Evolutionary conservation across 2,888 invertebrate genomes (phyloP).

Genomic region (Drosophila anomalata): DNA sequence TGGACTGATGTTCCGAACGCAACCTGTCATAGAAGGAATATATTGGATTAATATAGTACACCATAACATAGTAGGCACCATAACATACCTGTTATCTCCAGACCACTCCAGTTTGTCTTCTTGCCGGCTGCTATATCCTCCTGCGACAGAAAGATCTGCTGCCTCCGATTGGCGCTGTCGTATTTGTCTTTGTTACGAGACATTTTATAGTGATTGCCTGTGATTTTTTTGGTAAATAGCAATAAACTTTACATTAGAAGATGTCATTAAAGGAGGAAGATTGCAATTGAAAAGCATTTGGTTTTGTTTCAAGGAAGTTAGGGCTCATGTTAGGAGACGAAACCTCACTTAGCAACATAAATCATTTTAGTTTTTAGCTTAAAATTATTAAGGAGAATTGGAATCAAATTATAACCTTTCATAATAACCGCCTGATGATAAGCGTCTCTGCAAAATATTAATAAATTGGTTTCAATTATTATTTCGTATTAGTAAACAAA

Average conservation of each 20-base stretch:
- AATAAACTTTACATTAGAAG: constrained; percentile 1
- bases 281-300: constrained; percentile 15
- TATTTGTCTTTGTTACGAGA: constrained; percentile 95
- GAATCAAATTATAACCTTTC: constrained; percentile 84
- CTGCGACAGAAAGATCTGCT: constrained; percentile 95
- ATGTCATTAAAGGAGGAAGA: not conserved
- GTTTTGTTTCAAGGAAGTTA: constrained; percentile 67
- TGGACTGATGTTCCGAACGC: constrained; percentile 96
- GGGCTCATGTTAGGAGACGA: constrained; percentile 78
- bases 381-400: constrained; percentile 50
- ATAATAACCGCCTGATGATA: constrained; percentile 84
- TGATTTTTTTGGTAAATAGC: constrained; percentile 23
- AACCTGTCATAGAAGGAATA: constrained; percentile 87
- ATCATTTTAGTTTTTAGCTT: constrained; percentile 32
- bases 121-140: constrained; percentile 97
- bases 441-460: constrained; percentile 84
- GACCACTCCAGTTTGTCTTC: constrained; percentile 95
- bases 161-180: constrained; percentile 91
- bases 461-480: constrained; percentile 81
- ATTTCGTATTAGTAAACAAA: constrained; percentile 77
- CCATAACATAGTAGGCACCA: no score
- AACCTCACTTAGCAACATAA: constrained; percentile 67
- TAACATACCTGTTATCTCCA: constrained; percentile 91
- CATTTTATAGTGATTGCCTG: constrained; percentile 85
- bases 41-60: constrained; percentile 75